Base-by-base conservation (phyloP, 2,888 invertebrate species). In the Agrotis exclamationis region DNA sequence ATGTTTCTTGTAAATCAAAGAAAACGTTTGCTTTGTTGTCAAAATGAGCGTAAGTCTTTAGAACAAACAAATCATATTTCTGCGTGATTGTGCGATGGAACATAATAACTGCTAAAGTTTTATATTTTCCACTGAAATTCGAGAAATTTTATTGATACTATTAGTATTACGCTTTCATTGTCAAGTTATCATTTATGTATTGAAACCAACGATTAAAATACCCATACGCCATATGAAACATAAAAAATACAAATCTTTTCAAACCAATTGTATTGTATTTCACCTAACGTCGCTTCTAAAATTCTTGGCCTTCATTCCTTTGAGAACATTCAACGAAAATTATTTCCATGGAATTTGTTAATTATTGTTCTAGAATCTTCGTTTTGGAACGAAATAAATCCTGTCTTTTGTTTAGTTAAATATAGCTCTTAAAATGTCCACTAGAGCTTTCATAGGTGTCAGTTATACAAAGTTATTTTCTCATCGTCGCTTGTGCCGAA, bases 1-100 rank as follows among this genome's bases (percentile, higher is more conserved):
- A 73, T 79, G 82, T 76, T 82, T 79, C 66, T 67, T 63, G 75
- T 74, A 24, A 79, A 66, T 72, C 48, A 66, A 73, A 77, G 67
- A 59, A 79, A 72, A 75, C 44, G 7, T 57, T 56, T 48, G 39
- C 68, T 64, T 73, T 67, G 63, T 73, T 83, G 57, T 67, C 24
- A 54, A 67, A 76, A 64, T 48, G 45, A 66, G 22, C 33, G 18
- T 14, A 33, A 48, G 9, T 44, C n/a, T 50, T 16, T 48, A 4
- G 7, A 72, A 24, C 0, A 59, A 77, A 39, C 13, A 45, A 58
- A 53, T 65, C 18, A 58, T 60, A 39, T 47, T 53, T 22, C 7
- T 14, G 18, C 22, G 45, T 33, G 6, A 33, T n/a, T 28, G 22
- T 45, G 4, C 13, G 20, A 11, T 48, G 3, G 1, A 20, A 14